Conservation (phyloP, 2,797 vertebrate genomes). For the Morelia viridis region DNA sequence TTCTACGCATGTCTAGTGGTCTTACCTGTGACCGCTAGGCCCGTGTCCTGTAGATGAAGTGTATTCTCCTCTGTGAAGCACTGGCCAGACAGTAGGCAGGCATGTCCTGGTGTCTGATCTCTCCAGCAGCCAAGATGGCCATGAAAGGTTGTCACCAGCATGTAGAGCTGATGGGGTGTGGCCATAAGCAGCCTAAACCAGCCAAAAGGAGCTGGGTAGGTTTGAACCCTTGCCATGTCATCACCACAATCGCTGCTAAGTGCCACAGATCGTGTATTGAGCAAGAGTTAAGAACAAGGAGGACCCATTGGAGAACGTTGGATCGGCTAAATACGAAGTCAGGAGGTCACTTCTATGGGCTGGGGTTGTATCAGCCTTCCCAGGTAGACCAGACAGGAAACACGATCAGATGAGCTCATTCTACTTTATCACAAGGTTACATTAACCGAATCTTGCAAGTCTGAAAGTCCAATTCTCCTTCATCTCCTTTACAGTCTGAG, state of each 20-base stretch:
- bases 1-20: not conserved
- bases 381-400: too few relatives aligned
- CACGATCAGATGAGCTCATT: too few relatives aligned
- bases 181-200: not conserved
- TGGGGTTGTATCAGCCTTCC: too few relatives aligned
- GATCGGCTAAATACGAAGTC: not conserved
- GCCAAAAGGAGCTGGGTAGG: not conserved
- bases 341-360: not conserved
- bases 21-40: too few relatives aligned
- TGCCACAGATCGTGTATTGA: not conserved
- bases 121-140: not conserved
- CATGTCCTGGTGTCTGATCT: not conserved
- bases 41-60: not conserved
- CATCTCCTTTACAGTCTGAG: too few relatives aligned
- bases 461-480: too few relatives aligned
- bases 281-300: not conserved
- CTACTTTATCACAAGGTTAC: too few relatives aligned
- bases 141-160: not conserved
- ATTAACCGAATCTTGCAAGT: too few relatives aligned
- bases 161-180: not conserved
- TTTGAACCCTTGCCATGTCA: not conserved
- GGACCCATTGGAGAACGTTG: not conserved
- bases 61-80: not conserved
- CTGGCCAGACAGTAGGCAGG: not conserved
- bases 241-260: not conserved